Conservation (phyloP, 2,797 vertebrate genomes). For the Eulemur albifrons region DNA sequence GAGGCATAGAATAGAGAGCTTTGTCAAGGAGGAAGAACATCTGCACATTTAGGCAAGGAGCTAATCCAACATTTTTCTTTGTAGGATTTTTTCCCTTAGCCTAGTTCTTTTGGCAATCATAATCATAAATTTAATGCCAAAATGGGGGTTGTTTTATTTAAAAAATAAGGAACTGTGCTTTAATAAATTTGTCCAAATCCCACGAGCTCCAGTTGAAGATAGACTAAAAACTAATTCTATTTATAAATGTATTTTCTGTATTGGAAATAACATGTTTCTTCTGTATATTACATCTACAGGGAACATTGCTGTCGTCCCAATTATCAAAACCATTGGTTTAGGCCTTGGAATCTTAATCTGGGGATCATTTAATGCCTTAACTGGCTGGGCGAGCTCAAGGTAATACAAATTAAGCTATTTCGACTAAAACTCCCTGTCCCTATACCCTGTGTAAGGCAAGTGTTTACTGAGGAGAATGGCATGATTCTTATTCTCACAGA, state of each 20-base stretch:
- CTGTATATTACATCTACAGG: slow-evolving; percentile 82
- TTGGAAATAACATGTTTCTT: slow-evolving; percentile 32
- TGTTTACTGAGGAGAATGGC: background rate
- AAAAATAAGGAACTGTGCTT: background rate
- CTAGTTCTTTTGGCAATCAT: background rate
- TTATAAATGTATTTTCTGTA: background rate
- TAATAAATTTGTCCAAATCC: background rate
- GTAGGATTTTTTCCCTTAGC: background rate
- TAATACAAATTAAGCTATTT: slow-evolving; percentile 75
- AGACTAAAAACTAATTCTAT: background rate
- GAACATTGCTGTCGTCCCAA: slow-evolving; percentile 89
- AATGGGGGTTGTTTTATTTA: background rate
- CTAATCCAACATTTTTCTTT: background rate
- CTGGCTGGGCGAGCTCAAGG: slow-evolving; percentile 95
- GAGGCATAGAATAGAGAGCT: background rate
- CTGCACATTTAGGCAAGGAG: background rate
- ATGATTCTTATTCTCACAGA: background rate
- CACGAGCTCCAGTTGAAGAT: background rate
- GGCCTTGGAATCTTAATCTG: slow-evolving; percentile 93
- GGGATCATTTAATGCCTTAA: slow-evolving; percentile 91
- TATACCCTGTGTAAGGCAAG: background rate
- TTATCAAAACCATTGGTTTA: slow-evolving; percentile 93
- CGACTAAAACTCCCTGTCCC: background rate
- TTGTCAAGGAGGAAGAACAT: background rate
- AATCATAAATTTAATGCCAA: background rate